Percentiles rank a stretch among this genome's conserved stretches.
These are phyloP conservation scores for Poeciliopsis infans DNA, from an alignment of 2,797 vertebrate genomes.

Conservation along the genomic window DNA sequence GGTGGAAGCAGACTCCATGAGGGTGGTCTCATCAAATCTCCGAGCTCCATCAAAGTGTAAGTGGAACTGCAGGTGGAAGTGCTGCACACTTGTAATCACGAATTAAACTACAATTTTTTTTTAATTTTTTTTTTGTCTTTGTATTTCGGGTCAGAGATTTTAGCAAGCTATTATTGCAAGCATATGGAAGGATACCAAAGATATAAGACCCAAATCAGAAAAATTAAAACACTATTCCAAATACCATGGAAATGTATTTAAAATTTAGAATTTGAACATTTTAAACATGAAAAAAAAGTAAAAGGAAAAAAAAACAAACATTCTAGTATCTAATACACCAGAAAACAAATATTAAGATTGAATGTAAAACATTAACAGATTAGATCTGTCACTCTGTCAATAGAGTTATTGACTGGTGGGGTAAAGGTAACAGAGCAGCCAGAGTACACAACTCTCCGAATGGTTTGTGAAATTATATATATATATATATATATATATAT, in stretches of 20 bases:
- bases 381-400: too few species aligned
- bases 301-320: neutral
- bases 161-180: neutral
- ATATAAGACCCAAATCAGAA: neutral
- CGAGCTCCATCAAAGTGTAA: constrained; percentile 94
- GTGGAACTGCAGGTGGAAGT: constrained; percentile 49
- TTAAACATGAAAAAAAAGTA: neutral
- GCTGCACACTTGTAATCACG: neutral
- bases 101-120: neutral
- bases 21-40: constrained; percentile 89
- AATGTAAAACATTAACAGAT: neutral
- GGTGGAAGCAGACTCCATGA: constrained; percentile 93
- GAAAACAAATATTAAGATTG: neutral
- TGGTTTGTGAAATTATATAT: neutral
- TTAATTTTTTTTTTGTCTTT: neutral
- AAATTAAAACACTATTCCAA: neutral
- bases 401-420: too few species aligned
- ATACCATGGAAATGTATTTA: neutral
- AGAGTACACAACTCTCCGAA: neutral
- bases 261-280: neutral
- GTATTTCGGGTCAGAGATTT: neutral
- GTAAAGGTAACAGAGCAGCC: neutral
- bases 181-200: neutral
- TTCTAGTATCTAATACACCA: neutral
- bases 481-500: too few species aligned